Conservation (phyloP, 35 echinoderm and acorn worm species). For the Apostichopus californicus region DNA sequence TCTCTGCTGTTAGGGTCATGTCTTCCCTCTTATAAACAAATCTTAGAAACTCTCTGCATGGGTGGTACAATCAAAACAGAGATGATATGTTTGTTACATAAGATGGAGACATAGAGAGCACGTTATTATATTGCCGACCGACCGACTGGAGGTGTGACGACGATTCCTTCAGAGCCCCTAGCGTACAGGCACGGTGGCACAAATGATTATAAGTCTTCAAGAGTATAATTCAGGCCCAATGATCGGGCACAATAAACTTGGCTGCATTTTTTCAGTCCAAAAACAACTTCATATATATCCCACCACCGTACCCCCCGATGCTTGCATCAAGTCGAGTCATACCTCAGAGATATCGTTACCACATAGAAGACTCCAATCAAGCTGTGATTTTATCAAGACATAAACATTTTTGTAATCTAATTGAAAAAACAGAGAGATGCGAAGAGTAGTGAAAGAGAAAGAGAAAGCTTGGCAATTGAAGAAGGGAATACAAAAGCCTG, state of each 20-base stretch:
- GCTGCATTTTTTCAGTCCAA: neutral
- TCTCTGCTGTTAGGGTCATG: too few species aligned
- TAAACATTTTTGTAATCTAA: constrained; percentile 59
- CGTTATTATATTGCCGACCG: too few species aligned
- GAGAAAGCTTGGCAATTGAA: neutral
- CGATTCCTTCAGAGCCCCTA: too few species aligned
- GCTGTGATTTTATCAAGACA: constrained; percentile 61
- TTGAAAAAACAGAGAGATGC: constrained; percentile 33
- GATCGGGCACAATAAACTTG: neutral
- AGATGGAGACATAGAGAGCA: too few species aligned
- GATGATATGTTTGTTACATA: too few species aligned
- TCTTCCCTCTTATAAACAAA: too few species aligned
- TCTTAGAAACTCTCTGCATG: too few species aligned
- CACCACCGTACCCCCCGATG: constrained; percentile 6
- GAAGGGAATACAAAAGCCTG: too few species aligned
- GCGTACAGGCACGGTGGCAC: too few species aligned
- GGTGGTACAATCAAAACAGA: too few species aligned
- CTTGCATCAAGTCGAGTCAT: constrained; percentile 1
- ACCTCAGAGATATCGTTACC: constrained; percentile 14
- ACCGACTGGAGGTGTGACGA: too few species aligned
- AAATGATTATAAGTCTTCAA: too few species aligned
- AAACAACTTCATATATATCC: neutral
- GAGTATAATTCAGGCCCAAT: neutral
- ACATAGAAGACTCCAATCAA: constrained; percentile 46
- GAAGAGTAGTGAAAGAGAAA: neutral